phyloP scores from a whole-genome alignment of 2,888 invertebrate species.

The Rambutsinella grinnellia region DNA sequence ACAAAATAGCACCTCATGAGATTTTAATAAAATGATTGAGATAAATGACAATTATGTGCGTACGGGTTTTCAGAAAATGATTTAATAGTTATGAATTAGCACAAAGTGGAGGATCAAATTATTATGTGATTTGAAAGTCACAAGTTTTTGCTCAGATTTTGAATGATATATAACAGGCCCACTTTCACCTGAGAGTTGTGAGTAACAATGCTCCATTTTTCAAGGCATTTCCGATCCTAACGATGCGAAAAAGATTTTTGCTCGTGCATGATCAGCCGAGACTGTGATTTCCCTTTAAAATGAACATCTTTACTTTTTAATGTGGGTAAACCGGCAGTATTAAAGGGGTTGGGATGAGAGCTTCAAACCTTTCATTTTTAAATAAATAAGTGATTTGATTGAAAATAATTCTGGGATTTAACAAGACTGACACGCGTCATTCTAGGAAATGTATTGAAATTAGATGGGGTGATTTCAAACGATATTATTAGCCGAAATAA shows the following conservation, averaged over 20 bases:
- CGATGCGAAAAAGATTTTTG: not conserved
- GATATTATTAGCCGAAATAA: too few species aligned
- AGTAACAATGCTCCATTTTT: constrained; percentile 27
- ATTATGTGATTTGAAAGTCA: constrained; percentile 3
- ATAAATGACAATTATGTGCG: not conserved
- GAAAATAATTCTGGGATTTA: too few species aligned
- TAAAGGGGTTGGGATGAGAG: too few species aligned
- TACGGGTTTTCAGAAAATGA: not conserved
- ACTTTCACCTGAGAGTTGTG: constrained; percentile 22
- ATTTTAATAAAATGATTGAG: not conserved
- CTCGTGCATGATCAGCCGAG: not conserved
- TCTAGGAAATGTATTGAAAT: too few species aligned
- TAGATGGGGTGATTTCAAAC: too few species aligned
- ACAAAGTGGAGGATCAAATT: constrained; percentile 19
- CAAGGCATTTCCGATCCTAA: not conserved
- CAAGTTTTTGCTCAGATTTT: not conserved
- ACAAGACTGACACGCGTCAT: too few species aligned
- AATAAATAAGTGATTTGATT: too few species aligned
- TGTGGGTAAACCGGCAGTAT: too few species aligned
- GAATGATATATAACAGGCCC: constrained; percentile 8
- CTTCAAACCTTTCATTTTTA: too few species aligned
- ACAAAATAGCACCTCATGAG: too few species aligned
- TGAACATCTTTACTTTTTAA: too few species aligned
- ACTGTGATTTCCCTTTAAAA: too few species aligned
- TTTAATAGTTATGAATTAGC: constrained; percentile 17